Evolutionary conservation across 2,797 vertebrate species (phyloP).

Genomic region (Brachyrhaphis roseni): DNA sequence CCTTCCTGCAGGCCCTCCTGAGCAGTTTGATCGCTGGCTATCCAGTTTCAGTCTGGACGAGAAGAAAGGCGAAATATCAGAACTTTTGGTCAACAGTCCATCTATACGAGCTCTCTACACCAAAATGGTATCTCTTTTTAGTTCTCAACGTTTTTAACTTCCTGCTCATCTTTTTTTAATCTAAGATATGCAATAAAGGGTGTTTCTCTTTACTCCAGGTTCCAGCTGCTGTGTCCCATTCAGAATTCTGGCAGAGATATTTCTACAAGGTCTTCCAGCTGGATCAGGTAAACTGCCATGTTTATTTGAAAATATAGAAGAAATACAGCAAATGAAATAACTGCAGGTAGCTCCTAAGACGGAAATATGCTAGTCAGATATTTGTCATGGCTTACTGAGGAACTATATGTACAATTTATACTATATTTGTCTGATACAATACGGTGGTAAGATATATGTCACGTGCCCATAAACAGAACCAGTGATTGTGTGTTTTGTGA

Average conservation of each 20-base stretch:
- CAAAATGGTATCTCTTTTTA: conserved; percentile 87
- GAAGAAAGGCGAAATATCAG: conserved; percentile 91
- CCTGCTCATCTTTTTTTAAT: background rate
- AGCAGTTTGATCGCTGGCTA: conserved; percentile 92
- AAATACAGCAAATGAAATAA: background rate
- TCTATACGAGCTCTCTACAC: conserved; percentile 95
- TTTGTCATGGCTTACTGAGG: background rate
- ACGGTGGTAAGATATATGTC: too few relatives aligned
- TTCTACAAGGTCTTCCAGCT: conserved; percentile 96
- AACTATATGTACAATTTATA: background rate
- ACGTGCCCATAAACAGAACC: too few relatives aligned
- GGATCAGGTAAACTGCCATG: conserved; percentile 85
- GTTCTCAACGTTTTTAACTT: background rate
- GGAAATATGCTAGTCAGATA: background rate
- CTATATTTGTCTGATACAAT: too few relatives aligned
- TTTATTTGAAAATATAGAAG: background rate
- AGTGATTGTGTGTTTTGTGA: background rate
- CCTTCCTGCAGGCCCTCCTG: conserved; percentile 83
- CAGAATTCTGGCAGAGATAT: conserved; percentile 98
- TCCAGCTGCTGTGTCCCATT: conserved; percentile 92
- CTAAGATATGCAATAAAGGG: background rate
- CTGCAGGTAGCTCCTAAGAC: background rate
- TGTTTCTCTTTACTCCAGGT: conserved; percentile 75
- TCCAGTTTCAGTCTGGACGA: conserved; percentile 89
- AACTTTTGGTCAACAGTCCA: conserved; percentile 91